Evolutionary conservation across 2,113 vertebrate species (phyloP).

Genomic region (Nothoprocta perdicaria): DNA sequence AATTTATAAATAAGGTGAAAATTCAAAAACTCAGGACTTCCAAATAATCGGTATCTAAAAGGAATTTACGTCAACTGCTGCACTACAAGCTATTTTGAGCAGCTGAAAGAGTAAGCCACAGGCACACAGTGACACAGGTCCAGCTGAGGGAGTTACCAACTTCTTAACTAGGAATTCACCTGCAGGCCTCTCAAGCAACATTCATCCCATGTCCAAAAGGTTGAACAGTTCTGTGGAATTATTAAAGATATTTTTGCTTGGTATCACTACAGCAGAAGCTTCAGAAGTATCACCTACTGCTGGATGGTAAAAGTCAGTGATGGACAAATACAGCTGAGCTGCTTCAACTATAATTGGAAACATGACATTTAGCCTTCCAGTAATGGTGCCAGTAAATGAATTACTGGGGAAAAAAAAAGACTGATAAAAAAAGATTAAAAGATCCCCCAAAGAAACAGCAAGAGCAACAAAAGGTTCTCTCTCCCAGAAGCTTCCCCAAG

Average conservation of each 20-base stretch:
- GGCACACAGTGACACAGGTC: background rate
- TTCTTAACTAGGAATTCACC: background rate
- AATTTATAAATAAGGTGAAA: background rate
- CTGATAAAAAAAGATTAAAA: background rate
- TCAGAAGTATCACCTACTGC: background rate
- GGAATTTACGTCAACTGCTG: background rate
- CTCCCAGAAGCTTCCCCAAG: background rate
- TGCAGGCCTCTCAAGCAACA: background rate
- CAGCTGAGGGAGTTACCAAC: background rate
- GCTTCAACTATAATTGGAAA: background rate
- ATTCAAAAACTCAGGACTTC: background rate
- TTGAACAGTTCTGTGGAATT: background rate
- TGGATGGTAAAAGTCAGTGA: background rate
- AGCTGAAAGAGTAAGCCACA: background rate
- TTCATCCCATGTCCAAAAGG: background rate
- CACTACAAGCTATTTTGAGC: background rate
- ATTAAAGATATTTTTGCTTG: background rate
- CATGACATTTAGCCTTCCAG: background rate
- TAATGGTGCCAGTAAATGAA: background rate
- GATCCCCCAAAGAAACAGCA: background rate
- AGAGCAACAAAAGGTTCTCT: background rate
- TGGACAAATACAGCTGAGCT: background rate
- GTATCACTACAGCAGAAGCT: background rate
- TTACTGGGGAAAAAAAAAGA: background rate
- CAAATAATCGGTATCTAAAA: background rate